Base-by-base conservation (phyloP, 2,797 vertebrate species). In the Enteromius trimaculatus region DNA sequence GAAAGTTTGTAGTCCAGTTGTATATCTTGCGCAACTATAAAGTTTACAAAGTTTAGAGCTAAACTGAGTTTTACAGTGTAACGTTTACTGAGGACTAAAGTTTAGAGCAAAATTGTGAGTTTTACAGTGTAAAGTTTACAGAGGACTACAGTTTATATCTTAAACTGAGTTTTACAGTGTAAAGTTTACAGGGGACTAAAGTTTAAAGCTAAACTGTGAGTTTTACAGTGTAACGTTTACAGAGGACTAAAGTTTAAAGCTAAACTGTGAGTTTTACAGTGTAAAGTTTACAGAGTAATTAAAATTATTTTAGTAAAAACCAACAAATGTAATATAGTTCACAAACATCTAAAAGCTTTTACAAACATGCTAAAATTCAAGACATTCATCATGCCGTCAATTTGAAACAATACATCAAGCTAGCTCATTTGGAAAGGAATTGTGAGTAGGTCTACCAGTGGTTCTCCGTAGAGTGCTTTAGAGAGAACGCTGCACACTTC, bases 401-500 rank as follows among this genome's bases (percentile, higher is more conserved):
- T 42, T 13, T 37, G n/a, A 14, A 31, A 19, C 2, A 82, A 51
- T 11, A n/a, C 19, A 14, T 71, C 2, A 72, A 60, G 75, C 68
- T 1, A 3, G n/a, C 14, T 87, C 0, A 23, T 29, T 51, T 23
- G 42, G 13, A 6, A 65, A 72, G 26, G 8, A 26, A n/a, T 23
- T n/a, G 2, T 72, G 3, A 37, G 75, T 55, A 79, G 2, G 77
- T 92, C 77, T 96, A 99, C 98, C 98, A 99, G 93, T 91, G 96
- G 97, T 92, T 99, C 98, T 92, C 97, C 97, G 86, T 97, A 96
- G 91, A 99, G 95, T 85, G 97, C 96, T 94, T 97, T 99, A 87
- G 97, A 96, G 88, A 99, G 96, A 92, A 97, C 95, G 91, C 87
- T 95, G 89, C 96, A 95, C 84, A 99, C 97, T 90, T 96, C 96